Conservation (phyloP, 2,113 vertebrate genomes). For the Odobenus rosmarus region DNA sequence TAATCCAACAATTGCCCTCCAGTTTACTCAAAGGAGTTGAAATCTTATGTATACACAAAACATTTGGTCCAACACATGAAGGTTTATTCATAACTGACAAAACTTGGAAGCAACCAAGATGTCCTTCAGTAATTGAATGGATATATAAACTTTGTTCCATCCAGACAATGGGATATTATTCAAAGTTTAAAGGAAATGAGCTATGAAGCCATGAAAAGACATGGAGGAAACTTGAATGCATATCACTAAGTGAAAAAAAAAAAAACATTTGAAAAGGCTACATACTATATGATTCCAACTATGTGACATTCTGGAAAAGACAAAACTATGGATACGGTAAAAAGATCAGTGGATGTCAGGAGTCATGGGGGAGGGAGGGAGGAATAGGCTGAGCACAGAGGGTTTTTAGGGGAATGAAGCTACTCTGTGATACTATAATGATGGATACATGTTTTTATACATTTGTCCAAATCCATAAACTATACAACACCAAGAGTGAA, state of each 20-base stretch:
- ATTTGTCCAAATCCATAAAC: not conserved
- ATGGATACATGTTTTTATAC: no score
- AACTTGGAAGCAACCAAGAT: not conserved
- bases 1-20: not conserved
- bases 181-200: not conserved
- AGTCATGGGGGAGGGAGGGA: fast-evolving
- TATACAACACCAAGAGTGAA: not conserved
- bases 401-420: not conserved
- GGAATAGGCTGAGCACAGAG: no score
- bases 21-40: not conserved
- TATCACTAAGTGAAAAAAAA: not conserved
- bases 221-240: not conserved
- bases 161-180: not conserved
- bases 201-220: not conserved
- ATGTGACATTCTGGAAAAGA: not conserved
- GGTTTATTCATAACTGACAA: not conserved
- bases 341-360: not conserved
- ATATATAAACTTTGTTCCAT: not conserved
- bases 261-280: not conserved
- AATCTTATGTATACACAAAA: not conserved
- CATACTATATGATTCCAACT: not conserved
- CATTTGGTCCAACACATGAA: not conserved
- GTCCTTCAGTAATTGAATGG: not conserved
- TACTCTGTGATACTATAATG: no score
- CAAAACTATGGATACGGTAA: not conserved